Evolutionary conservation across 2,113 vertebrate species (phyloP), one percentile per base, ranked within the genome.

Genomic region (Actenoides lindsayi): DNA sequence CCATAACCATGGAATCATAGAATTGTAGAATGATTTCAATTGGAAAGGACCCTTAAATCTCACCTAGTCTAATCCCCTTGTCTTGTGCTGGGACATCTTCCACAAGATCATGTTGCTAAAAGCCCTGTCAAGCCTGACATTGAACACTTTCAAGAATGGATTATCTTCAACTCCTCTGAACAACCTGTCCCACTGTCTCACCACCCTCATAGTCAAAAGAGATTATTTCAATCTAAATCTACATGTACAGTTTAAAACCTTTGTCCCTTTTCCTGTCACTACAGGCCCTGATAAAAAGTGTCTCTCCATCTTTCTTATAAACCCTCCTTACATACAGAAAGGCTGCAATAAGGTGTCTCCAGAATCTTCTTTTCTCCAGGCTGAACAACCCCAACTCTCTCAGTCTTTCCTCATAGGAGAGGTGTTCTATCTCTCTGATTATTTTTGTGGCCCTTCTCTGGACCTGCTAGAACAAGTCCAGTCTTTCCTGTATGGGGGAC

Each of bases 11-110:
- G 7, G 10, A 60, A 56, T 53, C 37, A 53, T 8, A 21, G 14
- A 79, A 79, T 54, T 0, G 0, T 28, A 63, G 16, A n/a, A 57
- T 16, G 5, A 2, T 63, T 56, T 57, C 8, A 4, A 5, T 37
- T 57, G 15, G 4, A 85, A 56, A 5, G 24, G 31, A 80, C 15
- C 1, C 5, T 65, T 83, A 54, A 90, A 63, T 30, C 23, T 9
- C 8, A 10, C 10, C 21, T 41, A n/a, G 35, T 63, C 18, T 16
- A 67, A 62, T 2, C 4, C 3, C 24, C 5, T 6, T 74, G 48
- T 7, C 11, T 5, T 62, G 16, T 5, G 9, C 51, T 33, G 8
- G 9, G 13, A 42, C 31, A 39, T 7, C 20, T 39, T 35, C 28
- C 11, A 50, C 6, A 35, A 53, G 33, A 78, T 8, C 25, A n/a